phyloP scores from a whole-genome alignment of 2,888 invertebrate species.

The Sinopyrophorus schimmeli region DNA sequence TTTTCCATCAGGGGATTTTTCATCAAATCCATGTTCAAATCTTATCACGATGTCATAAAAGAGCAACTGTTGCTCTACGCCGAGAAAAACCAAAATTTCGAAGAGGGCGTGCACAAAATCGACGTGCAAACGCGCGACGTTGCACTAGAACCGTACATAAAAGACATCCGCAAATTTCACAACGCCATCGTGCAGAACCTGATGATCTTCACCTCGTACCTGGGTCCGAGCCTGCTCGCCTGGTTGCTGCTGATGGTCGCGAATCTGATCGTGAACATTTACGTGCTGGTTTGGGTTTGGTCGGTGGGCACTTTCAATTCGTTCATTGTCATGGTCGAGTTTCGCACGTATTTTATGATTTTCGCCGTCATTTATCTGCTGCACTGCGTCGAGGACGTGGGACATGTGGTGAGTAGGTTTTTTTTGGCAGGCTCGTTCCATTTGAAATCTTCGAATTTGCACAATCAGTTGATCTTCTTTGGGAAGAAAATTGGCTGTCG shows the following conservation, averaged over 20 bases:
- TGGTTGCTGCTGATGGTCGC: constrained; percentile 30
- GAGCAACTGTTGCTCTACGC: not conserved
- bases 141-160: constrained; percentile 19
- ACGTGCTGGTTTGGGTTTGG: constrained; percentile 32
- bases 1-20: constrained; percentile 4
- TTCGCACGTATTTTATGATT: constrained; percentile 23
- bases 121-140: not conserved
- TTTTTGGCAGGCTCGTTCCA: no score
- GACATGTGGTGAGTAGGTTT: constrained; percentile 22
- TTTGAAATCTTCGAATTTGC: no score
- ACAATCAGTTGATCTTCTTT: no score
- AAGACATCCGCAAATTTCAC: constrained; percentile 26
- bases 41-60: constrained; percentile 4
- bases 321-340: constrained; percentile 27
- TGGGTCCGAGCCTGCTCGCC: constrained; percentile 30
- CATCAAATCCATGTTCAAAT: constrained; percentile 1
- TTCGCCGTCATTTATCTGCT: constrained; percentile 21
- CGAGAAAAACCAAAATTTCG: no score
- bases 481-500: no score
- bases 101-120: not conserved
- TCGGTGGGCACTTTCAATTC: constrained; percentile 11
- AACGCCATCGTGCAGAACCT: constrained; percentile 23
- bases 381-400: constrained; percentile 14
- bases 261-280: constrained; percentile 36
- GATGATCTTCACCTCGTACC: constrained; percentile 19